Evolutionary conservation across 2,797 vertebrate genomes (phyloP).

Genomic region (Microcaecilia unicolor): DNA sequence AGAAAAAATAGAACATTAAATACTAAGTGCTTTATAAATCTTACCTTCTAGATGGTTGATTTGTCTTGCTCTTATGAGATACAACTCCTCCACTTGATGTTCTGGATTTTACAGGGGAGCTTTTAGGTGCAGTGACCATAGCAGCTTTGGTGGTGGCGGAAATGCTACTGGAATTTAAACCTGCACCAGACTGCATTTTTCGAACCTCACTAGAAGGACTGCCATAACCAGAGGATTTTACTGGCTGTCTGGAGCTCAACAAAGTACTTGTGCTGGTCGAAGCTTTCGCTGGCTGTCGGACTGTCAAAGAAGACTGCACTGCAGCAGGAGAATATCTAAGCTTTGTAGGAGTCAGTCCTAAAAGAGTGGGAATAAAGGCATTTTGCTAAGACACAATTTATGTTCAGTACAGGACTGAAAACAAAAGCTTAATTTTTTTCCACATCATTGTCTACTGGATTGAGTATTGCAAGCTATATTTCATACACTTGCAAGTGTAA

Average conservation of each 20-base stretch:
- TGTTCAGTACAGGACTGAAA: too few relatives aligned
- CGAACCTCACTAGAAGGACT: constrained; percentile 28
- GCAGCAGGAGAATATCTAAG: constrained; percentile 50
- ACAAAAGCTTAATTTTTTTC: too few relatives aligned
- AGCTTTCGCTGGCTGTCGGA: constrained; percentile 67
- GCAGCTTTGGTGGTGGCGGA: constrained; percentile 38
- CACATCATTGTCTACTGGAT: too few relatives aligned
- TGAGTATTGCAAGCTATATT: too few relatives aligned
- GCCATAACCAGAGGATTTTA: constrained; percentile 57
- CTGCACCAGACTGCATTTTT: constrained; percentile 51
- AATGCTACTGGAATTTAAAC: constrained; percentile 37
- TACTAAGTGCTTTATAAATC: too few relatives aligned
- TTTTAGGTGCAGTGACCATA: constrained; percentile 37
- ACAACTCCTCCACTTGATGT: constrained; percentile 19
- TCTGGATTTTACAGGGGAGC: constrained; percentile 42
- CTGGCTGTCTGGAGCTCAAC: constrained; percentile 49
- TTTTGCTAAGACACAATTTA: too few relatives aligned
- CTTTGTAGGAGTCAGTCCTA: constrained; percentile 66
- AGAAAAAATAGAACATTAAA: not conserved
- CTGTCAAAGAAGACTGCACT: constrained; percentile 62
- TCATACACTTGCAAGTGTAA: too few relatives aligned
- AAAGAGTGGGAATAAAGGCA: accelerated
- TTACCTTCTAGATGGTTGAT: constrained; percentile 66
- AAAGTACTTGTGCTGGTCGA: constrained; percentile 53
- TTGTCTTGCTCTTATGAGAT: constrained; percentile 59